Conservation (phyloP, 2,888 invertebrate genomes). For the Tetanocera ferruginea region DNA sequence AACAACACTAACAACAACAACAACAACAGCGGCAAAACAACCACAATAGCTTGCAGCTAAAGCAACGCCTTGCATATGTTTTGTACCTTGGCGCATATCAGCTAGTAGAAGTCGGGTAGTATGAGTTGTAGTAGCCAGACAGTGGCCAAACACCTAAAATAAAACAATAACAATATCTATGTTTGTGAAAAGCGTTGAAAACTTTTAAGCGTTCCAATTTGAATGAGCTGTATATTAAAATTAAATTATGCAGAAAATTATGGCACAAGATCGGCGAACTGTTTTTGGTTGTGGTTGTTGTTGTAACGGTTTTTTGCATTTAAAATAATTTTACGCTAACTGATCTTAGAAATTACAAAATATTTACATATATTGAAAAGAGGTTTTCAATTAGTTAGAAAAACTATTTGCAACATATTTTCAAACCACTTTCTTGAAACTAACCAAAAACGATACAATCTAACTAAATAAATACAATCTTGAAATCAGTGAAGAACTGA, state of each 20-base stretch:
- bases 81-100: not conserved
- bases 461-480: no score
- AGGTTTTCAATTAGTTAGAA: no score
- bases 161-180: not conserved
- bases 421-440: no score
- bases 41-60: slow-evolving; percentile 7
- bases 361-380: no score
- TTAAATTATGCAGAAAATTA: slow-evolving; percentile 8
- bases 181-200: slow-evolving; percentile 7
- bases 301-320: no score
- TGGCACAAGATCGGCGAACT: not conserved
- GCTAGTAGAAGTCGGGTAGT: no score
- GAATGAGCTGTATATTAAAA: not conserved
- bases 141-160: not conserved
- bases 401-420: no score
- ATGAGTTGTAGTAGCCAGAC: not conserved
- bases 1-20: not conserved
- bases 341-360: no score
- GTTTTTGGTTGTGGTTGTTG: no score
- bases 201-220: not conserved
- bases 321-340: no score
- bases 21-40: not conserved
- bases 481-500: no score
- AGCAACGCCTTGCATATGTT: slow-evolving; percentile 17
- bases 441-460: no score